These are phyloP conservation scores for Aurelia aurita DNA, from an alignment of 30 jellyfish, hydroid and myxozoan species.

Conservation along the genomic window DNA sequence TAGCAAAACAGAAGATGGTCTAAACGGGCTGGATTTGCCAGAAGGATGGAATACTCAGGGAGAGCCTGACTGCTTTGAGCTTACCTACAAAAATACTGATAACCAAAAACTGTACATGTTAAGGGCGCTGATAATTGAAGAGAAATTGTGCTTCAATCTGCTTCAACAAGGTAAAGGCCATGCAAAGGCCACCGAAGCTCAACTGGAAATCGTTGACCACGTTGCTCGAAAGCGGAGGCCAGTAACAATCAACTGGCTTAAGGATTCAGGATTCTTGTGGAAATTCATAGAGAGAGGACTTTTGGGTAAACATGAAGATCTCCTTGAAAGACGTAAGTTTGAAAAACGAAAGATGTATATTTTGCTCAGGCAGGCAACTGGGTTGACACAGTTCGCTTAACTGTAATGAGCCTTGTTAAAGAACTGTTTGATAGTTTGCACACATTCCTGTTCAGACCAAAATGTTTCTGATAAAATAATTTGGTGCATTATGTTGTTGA, in stretches of 20 bases:
- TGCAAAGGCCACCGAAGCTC: constrained; percentile 41
- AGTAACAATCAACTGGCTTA: constrained; percentile 40
- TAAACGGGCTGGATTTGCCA: constrained; percentile 42
- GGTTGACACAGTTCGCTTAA: no score
- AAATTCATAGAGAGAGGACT: constrained; percentile 35
- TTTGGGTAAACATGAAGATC: constrained; percentile 43
- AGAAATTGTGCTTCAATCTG: constrained; percentile 29
- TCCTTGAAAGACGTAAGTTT: constrained; percentile 46
- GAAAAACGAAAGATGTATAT: no score
- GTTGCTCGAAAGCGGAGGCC: constrained; percentile 47
- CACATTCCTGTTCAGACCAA: no score
- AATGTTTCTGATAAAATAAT: no score
- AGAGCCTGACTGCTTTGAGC: constrained; percentile 71
- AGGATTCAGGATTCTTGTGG: constrained; percentile 47
- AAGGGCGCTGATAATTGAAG: constrained; percentile 46
- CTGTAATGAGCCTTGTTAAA: no score
- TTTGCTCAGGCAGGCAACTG: no score
- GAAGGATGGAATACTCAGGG: constrained; percentile 52
- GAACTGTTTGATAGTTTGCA: no score
- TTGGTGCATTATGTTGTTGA: no score
- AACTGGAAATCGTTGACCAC: constrained; percentile 20
- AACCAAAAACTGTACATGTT: background rate
- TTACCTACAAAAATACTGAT: constrained; percentile 22
- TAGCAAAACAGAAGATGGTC: background rate
- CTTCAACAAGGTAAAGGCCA: constrained; percentile 34